Evolutionary conservation across 35 echinoderm and acorn worm species (phyloP), one percentile per base, ranked within the genome.

Genomic region (Heliocidaris erythrogramma): DNA sequence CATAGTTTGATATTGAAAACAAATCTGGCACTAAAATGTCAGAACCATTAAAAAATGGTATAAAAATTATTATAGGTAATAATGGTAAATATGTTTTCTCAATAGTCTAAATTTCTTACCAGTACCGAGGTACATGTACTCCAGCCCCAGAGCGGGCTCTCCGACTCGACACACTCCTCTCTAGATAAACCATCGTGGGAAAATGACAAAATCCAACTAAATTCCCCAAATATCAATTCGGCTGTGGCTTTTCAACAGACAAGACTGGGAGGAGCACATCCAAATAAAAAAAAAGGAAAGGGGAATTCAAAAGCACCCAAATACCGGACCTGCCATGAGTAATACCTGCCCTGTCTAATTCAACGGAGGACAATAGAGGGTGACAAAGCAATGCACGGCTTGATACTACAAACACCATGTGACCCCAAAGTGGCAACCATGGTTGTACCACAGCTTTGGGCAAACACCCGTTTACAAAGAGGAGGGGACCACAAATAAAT

Each of bases 101-200:
- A 56, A 56, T 12, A 56, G 52, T 78, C 17, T 42, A 42, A 42
- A 78, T 3, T 21, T 78, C 65, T 78, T 78, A 78, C 65, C 65
- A 78, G 27, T 27, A 78, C 65, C 8, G 65, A 8, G 65, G 27
- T 78, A 78, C 65, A 78, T 78, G 21, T 78, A 89, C 5, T 48
- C 47, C 32, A 47, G 31, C 87, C 87, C 87, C 31, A 5, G 87
- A 89, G 87, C 47, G 87, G 32, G 87, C 31, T 48, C 31, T 12
- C 87, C 87, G 87, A 89, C 47, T 31, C 30, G 87, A 89, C 5
- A 47, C 31, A 89, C 87, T 89, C 32, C 87, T 89, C 30, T 89
- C 31, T 35, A 89, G 87, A 89, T 89, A 89, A 32, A 89, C 87
- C 87, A 89, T 89, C 31, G 31, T 89, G 87, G 87, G 87, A 47